Evolutionary conservation across 2,113 vertebrate genomes (phyloP).

Genomic region (Mirounga angustirostris): DNA sequence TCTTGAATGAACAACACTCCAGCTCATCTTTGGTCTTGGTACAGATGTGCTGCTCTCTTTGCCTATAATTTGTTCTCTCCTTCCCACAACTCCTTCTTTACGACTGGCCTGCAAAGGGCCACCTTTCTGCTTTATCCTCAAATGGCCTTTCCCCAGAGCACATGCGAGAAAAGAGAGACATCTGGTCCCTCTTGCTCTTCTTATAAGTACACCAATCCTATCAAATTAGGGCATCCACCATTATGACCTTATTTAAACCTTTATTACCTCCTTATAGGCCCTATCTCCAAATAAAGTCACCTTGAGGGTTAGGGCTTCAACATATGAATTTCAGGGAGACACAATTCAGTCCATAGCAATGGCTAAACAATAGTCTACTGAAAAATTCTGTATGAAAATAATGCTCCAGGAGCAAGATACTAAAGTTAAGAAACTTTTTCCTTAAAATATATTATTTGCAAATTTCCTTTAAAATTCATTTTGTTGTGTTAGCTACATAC

Average conservation of each 20-base stretch:
- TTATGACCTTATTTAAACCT: neutral
- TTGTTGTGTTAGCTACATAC: slow-evolving; percentile 83
- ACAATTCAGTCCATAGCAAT: neutral
- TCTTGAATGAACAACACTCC: neutral
- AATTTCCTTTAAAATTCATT: slow-evolving; percentile 85
- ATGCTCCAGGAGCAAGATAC: slow-evolving; percentile 55
- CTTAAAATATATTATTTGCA: slow-evolving; percentile 83
- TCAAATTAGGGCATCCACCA: neutral
- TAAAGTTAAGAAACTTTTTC: slow-evolving; percentile 79
- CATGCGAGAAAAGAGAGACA: neutral
- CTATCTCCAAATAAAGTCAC: neutral
- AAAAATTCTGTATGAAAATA: slow-evolving; percentile 69
- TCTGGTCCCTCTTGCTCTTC: neutral
- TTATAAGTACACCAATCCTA: neutral
- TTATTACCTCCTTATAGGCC: neutral
- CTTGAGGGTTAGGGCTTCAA: neutral
- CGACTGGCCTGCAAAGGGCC: neutral
- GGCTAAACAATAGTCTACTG: slow-evolving; percentile 45
- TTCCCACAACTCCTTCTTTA: neutral
- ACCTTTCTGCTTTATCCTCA: slow-evolving; percentile 6
- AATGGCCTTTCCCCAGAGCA: slow-evolving; percentile 7
- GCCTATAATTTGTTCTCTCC: slow-evolving; percentile 27
- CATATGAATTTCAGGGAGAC: neutral
- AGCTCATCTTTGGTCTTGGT: neutral
- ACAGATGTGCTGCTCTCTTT: neutral